Base-by-base conservation (phyloP, 2,113 vertebrate species). In the Labrus mixtus region DNA sequence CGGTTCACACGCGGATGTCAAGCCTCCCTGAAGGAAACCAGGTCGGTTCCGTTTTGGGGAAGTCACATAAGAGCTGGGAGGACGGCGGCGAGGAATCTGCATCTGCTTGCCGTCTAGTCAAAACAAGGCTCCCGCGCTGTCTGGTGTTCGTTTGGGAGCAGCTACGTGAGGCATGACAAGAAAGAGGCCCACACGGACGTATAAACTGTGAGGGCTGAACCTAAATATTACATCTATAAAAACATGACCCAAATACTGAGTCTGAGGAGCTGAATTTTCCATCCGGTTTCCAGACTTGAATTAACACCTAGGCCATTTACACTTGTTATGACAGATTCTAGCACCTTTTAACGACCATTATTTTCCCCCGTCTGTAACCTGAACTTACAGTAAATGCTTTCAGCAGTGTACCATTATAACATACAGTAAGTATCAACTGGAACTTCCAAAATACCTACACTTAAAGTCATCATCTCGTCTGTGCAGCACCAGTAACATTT, bases 161-260 rank as follows among this genome's bases (percentile, higher is more conserved):
- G 77, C 53, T 51, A 79, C 73, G 73, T 62, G 76, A 84, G 76
- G 76, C 84, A 61, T 72, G 89, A 84, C 83, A 65, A 81, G 76
- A 90, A 89, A 91, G 87, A 59, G 83, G 82, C 81, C 76, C 36
- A 46, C 69, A 65, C 0, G 43, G 75, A 84, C 56, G 68, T 63
- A 87, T 78, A 90, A 90, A 90, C 79, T 59, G 56, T 4, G 4
- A 68, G 67, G 58, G 53, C 80, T 71, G 45, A 88, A 89, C 80
- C 83, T 87, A 92, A 93, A 93, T 91, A 91, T 92, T 91, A 89
- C 65, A 84, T 89, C 92, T 92, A 76, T 82, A 79, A 88, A 86
- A 91, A 81, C 78, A 76, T 82, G 81, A 86, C 86, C 85, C 81
- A 91, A 91, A 91, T 91, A 90, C 90, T 88, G 83, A 85, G 90